Evolutionary conservation across 2,797 vertebrate species (phyloP).

Genomic region (Coregonus ussuriensis): DNA sequence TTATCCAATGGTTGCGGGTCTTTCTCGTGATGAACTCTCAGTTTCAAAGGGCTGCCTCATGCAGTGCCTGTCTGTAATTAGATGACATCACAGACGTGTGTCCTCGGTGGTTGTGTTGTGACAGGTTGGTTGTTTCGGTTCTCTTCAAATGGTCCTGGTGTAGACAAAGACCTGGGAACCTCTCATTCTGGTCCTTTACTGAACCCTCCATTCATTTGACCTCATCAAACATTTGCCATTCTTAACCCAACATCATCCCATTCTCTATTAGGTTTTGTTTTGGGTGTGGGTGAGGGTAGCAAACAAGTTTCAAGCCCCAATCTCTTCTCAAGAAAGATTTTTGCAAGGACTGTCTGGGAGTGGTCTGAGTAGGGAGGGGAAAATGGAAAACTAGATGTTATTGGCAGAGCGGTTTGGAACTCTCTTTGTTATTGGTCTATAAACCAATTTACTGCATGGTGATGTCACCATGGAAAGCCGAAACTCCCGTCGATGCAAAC

Average conservation of each 20-base stretch:
- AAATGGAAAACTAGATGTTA: too few relatives aligned
- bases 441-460: too few relatives aligned
- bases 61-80: conserved; percentile 40
- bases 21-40: conserved; percentile 23
- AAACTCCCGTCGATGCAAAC: too few relatives aligned
- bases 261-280: not conserved
- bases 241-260: not conserved
- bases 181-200: conserved; percentile 20
- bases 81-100: conserved; percentile 41
- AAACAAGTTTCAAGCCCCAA: not conserved
- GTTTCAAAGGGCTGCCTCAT: conserved; percentile 34
- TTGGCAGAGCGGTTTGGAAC: too few relatives aligned
- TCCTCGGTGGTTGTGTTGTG: conserved; percentile 43
- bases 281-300: not conserved
- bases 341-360: too few relatives aligned
- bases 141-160: conserved; percentile 35
- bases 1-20: not conserved
- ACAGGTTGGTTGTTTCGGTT: conserved; percentile 27
- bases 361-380: too few relatives aligned
- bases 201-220: not conserved
- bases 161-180: conserved; percentile 42
- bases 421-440: too few relatives aligned
- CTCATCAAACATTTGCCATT: not conserved
- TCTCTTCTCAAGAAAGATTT: too few relatives aligned
- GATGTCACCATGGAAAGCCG: too few relatives aligned